A percentile compares a stretch with the other conserved stretches of the same genome.
Evolutionary conservation across 2,888 invertebrate genomes (phyloP).

Genomic region (Lottia gigantea): DNA sequence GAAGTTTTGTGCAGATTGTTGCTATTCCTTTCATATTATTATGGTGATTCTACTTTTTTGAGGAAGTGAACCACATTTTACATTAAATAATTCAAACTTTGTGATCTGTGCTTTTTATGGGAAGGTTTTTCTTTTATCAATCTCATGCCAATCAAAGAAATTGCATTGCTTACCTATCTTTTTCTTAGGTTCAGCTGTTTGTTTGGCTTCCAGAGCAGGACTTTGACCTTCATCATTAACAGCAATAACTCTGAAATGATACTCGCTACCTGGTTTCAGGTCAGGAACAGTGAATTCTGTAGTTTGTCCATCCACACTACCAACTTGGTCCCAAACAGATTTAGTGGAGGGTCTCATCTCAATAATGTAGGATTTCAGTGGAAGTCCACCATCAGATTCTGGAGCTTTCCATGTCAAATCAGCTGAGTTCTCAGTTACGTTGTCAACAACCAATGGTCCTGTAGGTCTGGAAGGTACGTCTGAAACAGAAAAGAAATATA

Average conservation of each 20-base stretch:
- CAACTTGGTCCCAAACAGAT: conserved; percentile 52
- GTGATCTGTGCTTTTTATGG: neutral
- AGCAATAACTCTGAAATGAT: conserved; percentile 90
- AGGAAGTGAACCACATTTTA: too few relatives aligned
- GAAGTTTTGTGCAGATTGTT: too few relatives aligned
- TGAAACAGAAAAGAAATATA: conserved; percentile 4
- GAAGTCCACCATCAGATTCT: conserved; percentile 58
- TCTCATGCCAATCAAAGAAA: neutral
- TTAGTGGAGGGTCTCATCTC: conserved; percentile 45
- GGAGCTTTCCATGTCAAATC: conserved; percentile 54
- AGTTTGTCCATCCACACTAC: conserved; percentile 39
- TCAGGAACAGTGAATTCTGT: conserved; percentile 38
- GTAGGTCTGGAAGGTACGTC: conserved; percentile 35
- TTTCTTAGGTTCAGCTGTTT: conserved; percentile 44
- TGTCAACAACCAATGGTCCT: conserved; percentile 45
- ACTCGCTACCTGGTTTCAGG: conserved; percentile 78
- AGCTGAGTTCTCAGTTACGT: conserved; percentile 43
- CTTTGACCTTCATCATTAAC: conserved; percentile 92
- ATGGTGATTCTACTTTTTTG: too few relatives aligned
- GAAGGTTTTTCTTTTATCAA: neutral
- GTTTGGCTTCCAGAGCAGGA: conserved; percentile 73
- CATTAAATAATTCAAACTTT: too few relatives aligned
- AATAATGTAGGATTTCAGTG: conserved; percentile 52
- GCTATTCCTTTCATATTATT: too few relatives aligned
- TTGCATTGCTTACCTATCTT: conserved; percentile 40